Percentiles rank a stretch among this genome's conserved stretches.
phyloP scores from a whole-genome alignment of 2,113 vertebrate genomes.

The Campylomormyrus numenius region DNA sequence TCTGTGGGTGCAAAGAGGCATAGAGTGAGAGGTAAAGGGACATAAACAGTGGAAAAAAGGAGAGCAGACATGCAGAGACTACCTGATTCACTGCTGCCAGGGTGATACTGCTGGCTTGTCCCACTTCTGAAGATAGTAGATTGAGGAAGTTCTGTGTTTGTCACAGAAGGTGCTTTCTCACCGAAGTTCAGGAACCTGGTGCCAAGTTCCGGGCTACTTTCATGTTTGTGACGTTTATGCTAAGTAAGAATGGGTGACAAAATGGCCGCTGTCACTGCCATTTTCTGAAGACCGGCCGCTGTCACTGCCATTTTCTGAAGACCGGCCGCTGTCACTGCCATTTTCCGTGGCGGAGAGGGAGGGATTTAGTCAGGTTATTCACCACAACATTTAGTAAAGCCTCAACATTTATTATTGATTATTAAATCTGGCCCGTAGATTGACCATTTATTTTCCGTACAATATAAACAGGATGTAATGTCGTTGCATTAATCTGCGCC shows the following conservation, averaged over 20 bases:
- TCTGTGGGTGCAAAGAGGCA: not conserved
- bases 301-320: too few species aligned
- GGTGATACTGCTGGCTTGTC: not conserved
- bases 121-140: not conserved
- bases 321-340: too few species aligned
- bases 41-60: not conserved
- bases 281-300: too few species aligned
- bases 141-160: not conserved
- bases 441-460: not conserved
- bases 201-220: not conserved
- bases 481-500: not conserved
- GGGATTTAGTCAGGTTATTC: not conserved
- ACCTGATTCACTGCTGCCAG: not conserved
- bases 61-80: not conserved
- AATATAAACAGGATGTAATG: not conserved
- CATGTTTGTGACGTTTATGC: not conserved
- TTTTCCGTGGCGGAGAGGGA: not conserved
- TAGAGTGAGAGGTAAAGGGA: not conserved
- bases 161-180: not conserved
- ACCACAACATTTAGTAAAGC: too few species aligned
- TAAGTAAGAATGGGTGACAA: not conserved
- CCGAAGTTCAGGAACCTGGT: not conserved
- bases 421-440: not conserved
- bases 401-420: not conserved
- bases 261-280: too few species aligned